Evolutionary conservation across 2,113 vertebrate species (phyloP), one percentile per base, ranked within the genome.

Genomic region (Gambusia holbrooki): DNA sequence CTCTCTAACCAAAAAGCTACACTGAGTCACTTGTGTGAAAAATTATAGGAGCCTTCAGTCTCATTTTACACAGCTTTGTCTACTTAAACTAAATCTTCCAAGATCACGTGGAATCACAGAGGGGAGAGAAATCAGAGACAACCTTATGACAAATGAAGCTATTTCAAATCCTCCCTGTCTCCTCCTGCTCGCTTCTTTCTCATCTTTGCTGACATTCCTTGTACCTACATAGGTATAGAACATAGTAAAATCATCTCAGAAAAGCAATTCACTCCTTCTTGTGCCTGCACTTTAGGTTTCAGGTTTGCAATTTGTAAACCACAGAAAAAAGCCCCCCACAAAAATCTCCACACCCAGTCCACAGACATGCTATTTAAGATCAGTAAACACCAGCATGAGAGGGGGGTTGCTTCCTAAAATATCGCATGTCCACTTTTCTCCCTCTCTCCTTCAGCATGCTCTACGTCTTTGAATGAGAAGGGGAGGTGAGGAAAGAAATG

Each of bases 71-170:
- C 84, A 88, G 81, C 88, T 89, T 92, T 84, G 85, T 90, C 81
- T 88, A 81, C 77, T 88, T 82, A 76, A 83, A 87, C 81, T 80
- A 88, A 92, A 92, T 88, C 90, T 86, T 85, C 83, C 76, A 79
- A 89, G 91, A 92, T 91, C 88, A 87, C 87, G 80, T 64, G 77
- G 88, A 91, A 91, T 92, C 88, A 91, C 84, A 91, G 83, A 88
- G 88, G 83, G 68, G 75, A 75, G 82, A 85, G 78, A 77, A 80
- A 89, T 92, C 70, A 65, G 77, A 79, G 79, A 79, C 86, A 85
- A 87, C 86, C 83, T 82, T 79, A 88, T 92, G 91, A 92, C 89
- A 88, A 93, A 93, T 93, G 88, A 91, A 90, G 87, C 90, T 84
- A 86, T 90, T 90, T 66, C 84, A 87, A 75, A 88, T 88, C 86